Evolutionary conservation across 2,113 vertebrate species (phyloP).

Genomic region (Ptilorrhoa leucosticta): DNA sequence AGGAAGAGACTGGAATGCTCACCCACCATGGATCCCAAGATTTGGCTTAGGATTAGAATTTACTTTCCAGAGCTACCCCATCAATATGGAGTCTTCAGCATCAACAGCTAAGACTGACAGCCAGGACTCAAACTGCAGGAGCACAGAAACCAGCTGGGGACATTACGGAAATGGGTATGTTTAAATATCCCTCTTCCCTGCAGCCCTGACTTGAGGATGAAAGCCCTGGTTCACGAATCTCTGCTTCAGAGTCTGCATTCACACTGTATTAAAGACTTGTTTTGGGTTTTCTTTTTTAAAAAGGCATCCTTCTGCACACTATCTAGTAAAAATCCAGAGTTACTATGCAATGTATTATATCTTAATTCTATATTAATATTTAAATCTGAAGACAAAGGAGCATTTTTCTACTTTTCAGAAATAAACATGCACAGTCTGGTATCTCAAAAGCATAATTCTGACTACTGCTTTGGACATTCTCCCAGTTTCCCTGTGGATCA

Average conservation of each 20-base stretch:
- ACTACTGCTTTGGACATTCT: neutral
- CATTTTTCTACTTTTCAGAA: neutral
- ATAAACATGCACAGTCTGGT: neutral
- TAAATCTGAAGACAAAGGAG: neutral
- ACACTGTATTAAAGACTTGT: neutral
- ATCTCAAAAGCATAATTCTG: neutral
- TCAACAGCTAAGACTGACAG: neutral
- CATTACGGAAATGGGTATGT: neutral
- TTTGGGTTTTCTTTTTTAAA: neutral
- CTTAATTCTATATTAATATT: neutral
- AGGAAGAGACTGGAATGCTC: neutral
- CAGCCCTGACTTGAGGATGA: neutral
- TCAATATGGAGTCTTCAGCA: neutral
- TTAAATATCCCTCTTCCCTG: neutral
- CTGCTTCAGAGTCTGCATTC: neutral
- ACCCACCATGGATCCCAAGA: accelerated
- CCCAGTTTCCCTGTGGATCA: neutral
- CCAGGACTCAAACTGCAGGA: neutral
- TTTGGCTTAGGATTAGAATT: neutral
- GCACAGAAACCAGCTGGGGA: neutral
- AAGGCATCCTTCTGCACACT: neutral
- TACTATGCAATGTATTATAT: neutral
- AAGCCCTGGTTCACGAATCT: neutral
- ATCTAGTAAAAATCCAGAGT: neutral
- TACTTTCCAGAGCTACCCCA: neutral